These are phyloP conservation scores for Chrysolina haemoptera DNA, from an alignment of 2,888 invertebrate genomes.

Conservation along the genomic window DNA sequence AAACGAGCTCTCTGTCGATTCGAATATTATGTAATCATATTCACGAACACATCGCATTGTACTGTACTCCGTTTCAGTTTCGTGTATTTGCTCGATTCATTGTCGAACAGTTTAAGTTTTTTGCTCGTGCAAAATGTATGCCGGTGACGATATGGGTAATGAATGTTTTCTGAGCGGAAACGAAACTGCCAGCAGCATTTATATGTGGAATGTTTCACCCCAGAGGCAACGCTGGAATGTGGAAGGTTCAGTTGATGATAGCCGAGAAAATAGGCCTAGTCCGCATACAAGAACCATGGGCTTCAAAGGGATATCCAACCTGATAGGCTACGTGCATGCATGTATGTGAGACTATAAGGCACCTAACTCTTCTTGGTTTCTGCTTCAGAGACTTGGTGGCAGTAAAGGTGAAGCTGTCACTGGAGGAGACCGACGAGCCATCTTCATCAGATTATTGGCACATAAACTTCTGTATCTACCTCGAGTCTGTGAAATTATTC, in stretches of 20 bases:
- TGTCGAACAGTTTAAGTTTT: background rate
- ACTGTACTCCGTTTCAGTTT: background rate
- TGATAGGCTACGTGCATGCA: too few relatives aligned
- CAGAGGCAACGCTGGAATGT: background rate
- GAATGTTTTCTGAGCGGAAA: background rate
- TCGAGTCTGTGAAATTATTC: too few relatives aligned
- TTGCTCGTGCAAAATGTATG: background rate
- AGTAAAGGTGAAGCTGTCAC: too few relatives aligned
- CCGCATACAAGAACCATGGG: too few relatives aligned
- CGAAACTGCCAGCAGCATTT: background rate
- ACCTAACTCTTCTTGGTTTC: too few relatives aligned
- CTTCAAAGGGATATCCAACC: too few relatives aligned
- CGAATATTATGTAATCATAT: slow-evolving; percentile 13
- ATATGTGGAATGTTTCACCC: background rate
- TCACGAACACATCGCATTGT: background rate
- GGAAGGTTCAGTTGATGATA: background rate
- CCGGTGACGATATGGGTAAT: background rate
- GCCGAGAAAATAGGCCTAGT: too few relatives aligned
- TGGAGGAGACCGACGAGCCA: too few relatives aligned
- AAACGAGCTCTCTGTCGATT: slow-evolving; percentile 1
- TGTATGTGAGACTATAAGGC: too few relatives aligned
- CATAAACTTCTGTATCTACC: too few relatives aligned
- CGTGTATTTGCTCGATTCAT: slow-evolving; percentile 1
- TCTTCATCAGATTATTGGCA: too few relatives aligned
- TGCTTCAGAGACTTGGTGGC: too few relatives aligned